A percentile compares a stretch with the other conserved stretches of the same genome.
Conservation (phyloP, 2,113 vertebrate genomes). For the Chloropsis hardwickii region DNA sequence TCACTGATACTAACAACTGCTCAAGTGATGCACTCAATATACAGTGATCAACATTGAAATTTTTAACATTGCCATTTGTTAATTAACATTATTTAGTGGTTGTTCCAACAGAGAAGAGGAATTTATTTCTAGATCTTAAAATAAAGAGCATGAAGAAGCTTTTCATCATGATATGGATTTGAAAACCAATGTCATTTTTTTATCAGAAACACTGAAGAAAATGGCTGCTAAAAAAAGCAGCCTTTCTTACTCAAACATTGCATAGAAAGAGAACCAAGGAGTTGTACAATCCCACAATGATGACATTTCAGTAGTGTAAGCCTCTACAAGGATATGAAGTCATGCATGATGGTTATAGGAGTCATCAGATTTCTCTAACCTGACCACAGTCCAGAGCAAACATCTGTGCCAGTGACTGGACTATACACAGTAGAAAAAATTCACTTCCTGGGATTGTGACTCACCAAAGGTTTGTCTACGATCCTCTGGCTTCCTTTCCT, state of each 20-base stretch:
- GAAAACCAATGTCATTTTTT: not conserved
- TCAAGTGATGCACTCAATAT: not conserved
- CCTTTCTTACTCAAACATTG: not conserved
- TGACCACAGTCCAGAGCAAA: not conserved
- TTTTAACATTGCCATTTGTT: not conserved
- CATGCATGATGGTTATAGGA: not conserved
- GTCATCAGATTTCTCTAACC: not conserved
- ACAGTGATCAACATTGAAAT: not conserved
- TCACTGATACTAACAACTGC: not conserved
- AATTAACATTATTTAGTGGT: constrained; percentile 2
- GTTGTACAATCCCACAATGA: not conserved
- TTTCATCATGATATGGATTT: not conserved
- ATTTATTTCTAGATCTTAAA: not conserved
- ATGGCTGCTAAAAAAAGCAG: not conserved
- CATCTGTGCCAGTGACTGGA: not conserved
- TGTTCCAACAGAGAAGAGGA: not conserved
- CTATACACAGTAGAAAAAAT: not conserved
- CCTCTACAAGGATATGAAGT: not conserved
- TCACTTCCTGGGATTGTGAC: not conserved
- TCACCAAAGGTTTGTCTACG: not conserved
- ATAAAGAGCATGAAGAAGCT: not conserved
- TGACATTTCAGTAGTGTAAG: not conserved
- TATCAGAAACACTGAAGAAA: not conserved
- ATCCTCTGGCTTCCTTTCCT: not conserved
- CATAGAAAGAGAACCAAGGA: not conserved